Evolutionary conservation across 2,113 vertebrate species (phyloP).

Genomic region (Acanthisitta chloris): DNA sequence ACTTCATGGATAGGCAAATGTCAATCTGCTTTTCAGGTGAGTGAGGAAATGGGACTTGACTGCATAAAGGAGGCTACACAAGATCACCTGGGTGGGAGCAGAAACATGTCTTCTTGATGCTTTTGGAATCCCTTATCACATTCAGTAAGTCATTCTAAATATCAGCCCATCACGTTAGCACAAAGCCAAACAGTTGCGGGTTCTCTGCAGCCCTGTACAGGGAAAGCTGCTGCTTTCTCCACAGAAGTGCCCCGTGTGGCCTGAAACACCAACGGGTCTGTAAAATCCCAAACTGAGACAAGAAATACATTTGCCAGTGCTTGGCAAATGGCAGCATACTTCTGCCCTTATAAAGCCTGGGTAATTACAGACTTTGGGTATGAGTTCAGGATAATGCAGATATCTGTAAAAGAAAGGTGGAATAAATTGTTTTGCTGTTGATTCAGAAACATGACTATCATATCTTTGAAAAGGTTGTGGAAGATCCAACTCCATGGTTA

Average conservation of each 20-base stretch:
- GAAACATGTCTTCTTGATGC: not conserved
- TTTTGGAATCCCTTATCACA: not conserved
- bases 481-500: not conserved
- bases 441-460: not conserved
- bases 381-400: not conserved
- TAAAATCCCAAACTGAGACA: not conserved
- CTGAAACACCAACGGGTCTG: not conserved
- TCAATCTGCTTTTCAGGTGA: not conserved
- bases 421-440: not conserved
- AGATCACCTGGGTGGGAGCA: not conserved
- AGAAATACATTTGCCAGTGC: not conserved
- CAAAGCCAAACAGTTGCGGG: not conserved
- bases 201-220: not conserved
- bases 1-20: not conserved
- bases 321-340: not conserved
- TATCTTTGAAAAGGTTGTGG: not conserved
- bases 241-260: not conserved
- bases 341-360: not conserved
- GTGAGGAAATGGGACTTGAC: not conserved
- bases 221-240: not conserved
- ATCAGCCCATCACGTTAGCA: not conserved
- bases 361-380: not conserved
- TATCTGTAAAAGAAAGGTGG: not conserved
- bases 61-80: not conserved
- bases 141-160: not conserved